These are phyloP conservation scores for Drosophila kepulauana DNA, from an alignment of 1,140 invertebrate genomes.

Conservation along the genomic window DNA sequence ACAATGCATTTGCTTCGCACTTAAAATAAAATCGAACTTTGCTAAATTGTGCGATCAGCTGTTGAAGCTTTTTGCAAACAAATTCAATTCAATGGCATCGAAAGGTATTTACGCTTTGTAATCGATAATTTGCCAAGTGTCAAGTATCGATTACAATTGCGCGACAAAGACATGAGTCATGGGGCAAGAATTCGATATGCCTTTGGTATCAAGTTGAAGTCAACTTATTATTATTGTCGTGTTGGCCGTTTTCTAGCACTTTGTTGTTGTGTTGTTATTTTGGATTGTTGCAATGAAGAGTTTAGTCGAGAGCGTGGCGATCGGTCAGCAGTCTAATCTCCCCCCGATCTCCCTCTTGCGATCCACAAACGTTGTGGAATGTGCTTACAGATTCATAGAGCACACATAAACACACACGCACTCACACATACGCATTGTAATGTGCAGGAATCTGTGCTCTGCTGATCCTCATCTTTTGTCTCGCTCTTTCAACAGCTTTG, in stretches of 20 bases:
- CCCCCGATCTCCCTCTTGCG: too few species aligned
- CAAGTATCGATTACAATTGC: background rate
- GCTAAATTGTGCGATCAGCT: too few species aligned
- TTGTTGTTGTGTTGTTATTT: conserved; percentile 2
- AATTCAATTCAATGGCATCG: background rate
- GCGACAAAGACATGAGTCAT: conserved; percentile 43
- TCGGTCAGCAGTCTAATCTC: conserved; percentile 10
- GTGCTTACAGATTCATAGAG: conserved; percentile 20
- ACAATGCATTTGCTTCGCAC: too few species aligned
- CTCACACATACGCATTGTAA: background rate
- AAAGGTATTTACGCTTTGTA: background rate
- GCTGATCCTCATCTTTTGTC: conserved; percentile 31
- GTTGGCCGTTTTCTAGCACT: conserved; percentile 33
- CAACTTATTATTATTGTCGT: conserved; percentile 21
- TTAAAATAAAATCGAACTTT: too few species aligned
- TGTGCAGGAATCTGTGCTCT: conserved; percentile 31
- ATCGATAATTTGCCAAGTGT: background rate
- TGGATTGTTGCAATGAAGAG: conserved; percentile 32
- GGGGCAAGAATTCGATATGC: conserved; percentile 58
- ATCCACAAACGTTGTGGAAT: conserved; percentile 15
- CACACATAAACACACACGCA: background rate
- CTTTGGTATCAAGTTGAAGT: conserved; percentile 28
- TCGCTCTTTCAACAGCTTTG: background rate
- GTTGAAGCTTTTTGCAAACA: too few species aligned
- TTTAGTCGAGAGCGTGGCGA: background rate